phyloP scores from a whole-genome alignment of 1,140 invertebrate species.

The Mamestra configurata region DNA sequence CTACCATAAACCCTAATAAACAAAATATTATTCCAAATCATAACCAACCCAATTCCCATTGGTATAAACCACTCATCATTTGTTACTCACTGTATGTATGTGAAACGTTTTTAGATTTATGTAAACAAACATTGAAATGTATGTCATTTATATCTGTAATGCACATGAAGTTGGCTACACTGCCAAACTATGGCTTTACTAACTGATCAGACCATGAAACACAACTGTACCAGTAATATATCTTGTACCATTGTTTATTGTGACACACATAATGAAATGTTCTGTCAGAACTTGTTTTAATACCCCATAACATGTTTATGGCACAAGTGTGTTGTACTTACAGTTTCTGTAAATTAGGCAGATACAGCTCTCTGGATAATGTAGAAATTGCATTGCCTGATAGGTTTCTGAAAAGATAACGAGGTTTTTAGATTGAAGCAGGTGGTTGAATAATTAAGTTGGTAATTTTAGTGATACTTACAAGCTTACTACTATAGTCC shows the following conservation, averaged over 20 bases:
- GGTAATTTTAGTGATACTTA: slow-evolving; percentile 65
- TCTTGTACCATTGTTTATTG: not conserved
- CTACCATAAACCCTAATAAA: not conserved
- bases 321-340: slow-evolving; percentile 64
- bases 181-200: slow-evolving; percentile 6
- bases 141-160: slow-evolving; percentile 9
- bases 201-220: not conserved
- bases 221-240: not conserved
- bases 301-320: not conserved
- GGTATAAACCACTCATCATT: not conserved
- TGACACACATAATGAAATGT: not conserved
- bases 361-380: slow-evolving; percentile 79
- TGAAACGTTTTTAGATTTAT: slow-evolving; percentile 7
- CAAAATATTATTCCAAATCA: not conserved
- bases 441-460: not conserved
- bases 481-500: slow-evolving; percentile 80
- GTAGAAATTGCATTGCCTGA: slow-evolving; percentile 85
- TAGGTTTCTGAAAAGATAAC: slow-evolving; percentile 76
- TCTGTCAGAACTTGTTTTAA: not conserved
- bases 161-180: slow-evolving; percentile 16
- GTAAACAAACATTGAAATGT: slow-evolving; percentile 41
- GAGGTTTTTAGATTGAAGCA: not conserved
- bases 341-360: slow-evolving; percentile 85
- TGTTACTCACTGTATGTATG: not conserved
- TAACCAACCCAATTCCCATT: not conserved